These are phyloP conservation scores for Aurelia sp. DNA, from an alignment of 30 jellyfish, hydroid and myxozoan species.

Conservation along the genomic window DNA sequence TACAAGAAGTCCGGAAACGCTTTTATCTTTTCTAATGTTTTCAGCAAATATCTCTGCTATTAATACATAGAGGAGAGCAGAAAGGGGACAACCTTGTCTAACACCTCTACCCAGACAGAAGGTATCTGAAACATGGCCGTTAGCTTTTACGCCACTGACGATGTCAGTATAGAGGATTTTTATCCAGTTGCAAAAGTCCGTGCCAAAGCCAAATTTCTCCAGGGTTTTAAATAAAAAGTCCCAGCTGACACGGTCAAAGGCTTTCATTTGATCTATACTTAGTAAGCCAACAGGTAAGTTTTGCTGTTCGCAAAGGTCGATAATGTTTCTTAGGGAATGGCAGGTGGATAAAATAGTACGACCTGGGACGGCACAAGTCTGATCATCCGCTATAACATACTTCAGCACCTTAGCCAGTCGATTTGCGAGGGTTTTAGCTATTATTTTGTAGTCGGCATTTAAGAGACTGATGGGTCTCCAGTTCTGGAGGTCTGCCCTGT, in stretches of 20 bases:
- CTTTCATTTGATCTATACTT: constrained; percentile 40
- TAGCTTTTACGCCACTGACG: constrained; percentile 8
- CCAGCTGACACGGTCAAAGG: constrained; percentile 30
- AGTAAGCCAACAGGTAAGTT: constrained; percentile 6
- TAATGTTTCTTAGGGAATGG: constrained; percentile 19
- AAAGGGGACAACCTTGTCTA: constrained; percentile 45
- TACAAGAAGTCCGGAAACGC: neutral
- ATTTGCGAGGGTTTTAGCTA: constrained; percentile 43
- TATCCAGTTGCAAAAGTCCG: constrained; percentile 2
- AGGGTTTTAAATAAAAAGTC: neutral
- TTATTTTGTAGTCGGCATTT: constrained; percentile 41
- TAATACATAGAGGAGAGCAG: constrained; percentile 20
- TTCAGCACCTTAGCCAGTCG: constrained; percentile 25
- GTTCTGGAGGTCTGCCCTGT: constrained; percentile 13
- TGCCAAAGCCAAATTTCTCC: constrained; percentile 29
- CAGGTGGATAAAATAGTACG: constrained; percentile 27
- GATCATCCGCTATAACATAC: constrained; percentile 23
- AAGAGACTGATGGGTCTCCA: constrained; percentile 61
- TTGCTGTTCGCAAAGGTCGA: constrained; percentile 18
- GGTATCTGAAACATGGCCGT: constrained; percentile 7
- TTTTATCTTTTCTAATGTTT: neutral
- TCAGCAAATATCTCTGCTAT: constrained; percentile 25
- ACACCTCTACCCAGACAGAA: constrained; percentile 15
- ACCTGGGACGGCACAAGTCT: constrained; percentile 42
- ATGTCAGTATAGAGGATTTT: constrained; percentile 1